phyloP scores from a whole-genome alignment of 1,140 invertebrate genomes.

The Philotrypesis tridentata region DNA sequence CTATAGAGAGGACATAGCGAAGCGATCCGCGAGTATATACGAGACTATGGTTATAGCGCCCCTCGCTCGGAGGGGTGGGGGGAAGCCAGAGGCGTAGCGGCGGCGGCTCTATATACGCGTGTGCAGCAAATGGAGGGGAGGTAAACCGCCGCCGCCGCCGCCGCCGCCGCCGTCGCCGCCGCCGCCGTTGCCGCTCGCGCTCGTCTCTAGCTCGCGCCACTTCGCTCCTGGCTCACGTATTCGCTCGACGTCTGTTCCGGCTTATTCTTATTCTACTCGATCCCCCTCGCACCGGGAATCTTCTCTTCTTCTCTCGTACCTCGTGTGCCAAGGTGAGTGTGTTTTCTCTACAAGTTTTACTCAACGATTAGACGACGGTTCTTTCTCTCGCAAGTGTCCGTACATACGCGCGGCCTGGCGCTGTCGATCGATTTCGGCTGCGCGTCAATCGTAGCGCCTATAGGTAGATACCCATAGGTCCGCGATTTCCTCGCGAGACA shows the following conservation, averaged over 20 bases:
- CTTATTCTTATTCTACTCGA: neutral
- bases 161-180: neutral
- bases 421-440: too few relatives aligned
- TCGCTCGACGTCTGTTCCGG: neutral
- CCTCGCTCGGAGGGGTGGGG: neutral
- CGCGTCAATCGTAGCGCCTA: too few relatives aligned
- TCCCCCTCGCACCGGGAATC: neutral
- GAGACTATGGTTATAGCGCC: neutral
- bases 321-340: neutral
- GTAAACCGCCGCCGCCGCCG: neutral
- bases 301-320: neutral
- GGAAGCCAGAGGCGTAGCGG: neutral
- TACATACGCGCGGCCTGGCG: too few relatives aligned
- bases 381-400: too few relatives aligned
- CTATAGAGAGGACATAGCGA: neutral
- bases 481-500: too few relatives aligned
- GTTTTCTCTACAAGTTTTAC: neutral
- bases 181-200: neutral
- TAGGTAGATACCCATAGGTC: too few relatives aligned
- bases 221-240: slow-evolving; percentile 17
- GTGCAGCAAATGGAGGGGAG: slow-evolving; percentile 4
- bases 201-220: slow-evolving; percentile 1
- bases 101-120: neutral
- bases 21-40: neutral
- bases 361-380: too few relatives aligned